phyloP scores from a whole-genome alignment of 2,888 invertebrate genomes.

The Pristionchus mayeri region DNA sequence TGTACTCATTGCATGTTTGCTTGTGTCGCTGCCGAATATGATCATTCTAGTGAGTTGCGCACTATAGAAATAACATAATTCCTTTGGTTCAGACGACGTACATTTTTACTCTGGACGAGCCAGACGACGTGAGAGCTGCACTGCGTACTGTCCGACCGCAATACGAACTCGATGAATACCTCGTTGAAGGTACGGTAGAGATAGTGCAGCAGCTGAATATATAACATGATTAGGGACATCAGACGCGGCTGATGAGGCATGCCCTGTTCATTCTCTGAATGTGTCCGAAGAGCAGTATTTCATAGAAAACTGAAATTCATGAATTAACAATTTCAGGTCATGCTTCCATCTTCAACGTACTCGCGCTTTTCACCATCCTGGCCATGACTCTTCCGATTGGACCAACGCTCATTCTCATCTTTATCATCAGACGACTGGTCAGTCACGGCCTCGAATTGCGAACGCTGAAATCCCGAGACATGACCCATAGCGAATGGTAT shows the following conservation, averaged over 20 bases:
- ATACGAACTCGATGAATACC: background rate
- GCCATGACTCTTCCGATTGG: background rate
- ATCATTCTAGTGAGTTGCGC: background rate
- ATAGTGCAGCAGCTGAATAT: too few relatives aligned
- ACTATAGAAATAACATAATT: background rate
- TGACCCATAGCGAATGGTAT: too few relatives aligned
- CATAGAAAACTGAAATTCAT: too few relatives aligned
- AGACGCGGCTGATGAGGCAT: background rate
- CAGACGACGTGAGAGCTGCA: background rate
- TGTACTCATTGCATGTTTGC: background rate
- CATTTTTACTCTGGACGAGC: slow-evolving; percentile 16
- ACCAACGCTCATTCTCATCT: background rate
- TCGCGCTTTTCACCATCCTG: slow-evolving; percentile 6
- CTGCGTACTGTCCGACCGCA: background rate
- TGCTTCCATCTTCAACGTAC: background rate
- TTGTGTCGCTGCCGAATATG: background rate
- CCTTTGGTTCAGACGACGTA: background rate
- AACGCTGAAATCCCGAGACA: too few relatives aligned
- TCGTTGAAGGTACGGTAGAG: background rate
- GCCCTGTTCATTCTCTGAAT: background rate
- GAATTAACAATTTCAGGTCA: too few relatives aligned
- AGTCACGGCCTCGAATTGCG: too few relatives aligned
- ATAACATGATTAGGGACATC: background rate
- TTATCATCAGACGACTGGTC: background rate
- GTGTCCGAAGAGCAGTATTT: too few relatives aligned